Base-by-base conservation (phyloP, 2,888 invertebrate species). In the Hemithea aestivaria region DNA sequence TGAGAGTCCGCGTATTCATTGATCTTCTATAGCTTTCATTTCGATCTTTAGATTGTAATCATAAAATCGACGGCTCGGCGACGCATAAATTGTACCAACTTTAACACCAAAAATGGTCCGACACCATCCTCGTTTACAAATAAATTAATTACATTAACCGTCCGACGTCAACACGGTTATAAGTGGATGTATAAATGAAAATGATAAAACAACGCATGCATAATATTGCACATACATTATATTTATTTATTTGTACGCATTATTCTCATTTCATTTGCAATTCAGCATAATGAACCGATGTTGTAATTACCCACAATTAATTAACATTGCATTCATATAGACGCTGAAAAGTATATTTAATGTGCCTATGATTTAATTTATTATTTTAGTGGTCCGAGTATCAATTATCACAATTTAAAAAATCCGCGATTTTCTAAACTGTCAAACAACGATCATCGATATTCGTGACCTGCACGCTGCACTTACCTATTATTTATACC, bases 301-400 rank as follows among this genome's bases (percentile, higher is more conserved):
- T 62, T 48, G 61, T 62, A 64, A 66, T 68, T 64, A 58, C n/a
- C n/a, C n/a, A n/a, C 58, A 60, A 62, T 63, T 53, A 60, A 66
- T 67, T 66, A 58, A 57, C 61, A 59, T 63, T 56, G 48, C 38
- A 57, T 52, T 50, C 44, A 47, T 30, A 43, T 51, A 56, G 47
- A 56, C 53, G 55, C 58, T 35, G 49, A 51, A 41, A 45, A 38
- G 43, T 35, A 51, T 45, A 54, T 56, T 53, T 40, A 45, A 45
- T 48, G 40, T 44, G 39, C 30, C 10, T 32, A 32, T n/a, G n/a
- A n/a, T n/a, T n/a, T n/a, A n/a, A n/a, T n/a, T n/a, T n/a, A n/a
- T n/a, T n/a, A n/a, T n/a, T n/a, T n/a, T n/a, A n/a, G n/a, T n/a
- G n/a, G n/a, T n/a, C n/a, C n/a, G n/a, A n/a, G n/a, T n/a, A n/a